Evolutionary conservation across 1,140 invertebrate genomes (phyloP), one percentile per base, ranked within the genome.

Genomic region (Prorops nasuta): DNA sequence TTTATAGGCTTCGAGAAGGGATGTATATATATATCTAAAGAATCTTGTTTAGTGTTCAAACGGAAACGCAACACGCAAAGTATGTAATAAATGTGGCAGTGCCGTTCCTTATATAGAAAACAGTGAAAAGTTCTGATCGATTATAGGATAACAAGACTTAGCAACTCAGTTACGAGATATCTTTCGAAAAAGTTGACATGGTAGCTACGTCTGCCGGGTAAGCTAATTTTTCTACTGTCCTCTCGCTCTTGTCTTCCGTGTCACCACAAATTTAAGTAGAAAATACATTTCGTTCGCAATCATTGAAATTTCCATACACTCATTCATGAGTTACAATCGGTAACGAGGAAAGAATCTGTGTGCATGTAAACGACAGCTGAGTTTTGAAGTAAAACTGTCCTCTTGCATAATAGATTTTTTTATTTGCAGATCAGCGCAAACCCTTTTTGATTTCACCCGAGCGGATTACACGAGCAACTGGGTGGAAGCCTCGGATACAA

Each of bases 401-500:
- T n/a, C n/a, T n/a, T n/a, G n/a, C n/a, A n/a, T n/a, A n/a, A n/a
- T n/a, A n/a, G n/a, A n/a, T n/a, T n/a, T 28, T 10, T 6, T 10
- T 28, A 4, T 10, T 4, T 35, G 38, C 21, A 58, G 59, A 47
- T 66, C 50, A 31, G 46, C 61, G 15, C 60, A 60, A 52, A 63
- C 50, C 7, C 53, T 72, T 6, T 71, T 68, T 24, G 70, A 72
- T 32, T 72, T 72, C 32, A 68, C 65, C 12, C 51, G 53, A 36
- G 47, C 47, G 4, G 60, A 63, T 34, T 40, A 64, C 20, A 32
- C 62, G 0, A 54, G 44, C 35, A 54, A 68, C 35, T 86, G 85
- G 84, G 64, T 61, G 21, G 84, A 86, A 69, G 74, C 79, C 51
- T 86, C 83, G 0, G 84, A 86, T 62, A 81, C 83, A 6, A 78